Evolutionary conservation across 1,140 invertebrate genomes (phyloP), one percentile per base, ranked within the genome.

Genomic region (Odontomachus brunneus): DNA sequence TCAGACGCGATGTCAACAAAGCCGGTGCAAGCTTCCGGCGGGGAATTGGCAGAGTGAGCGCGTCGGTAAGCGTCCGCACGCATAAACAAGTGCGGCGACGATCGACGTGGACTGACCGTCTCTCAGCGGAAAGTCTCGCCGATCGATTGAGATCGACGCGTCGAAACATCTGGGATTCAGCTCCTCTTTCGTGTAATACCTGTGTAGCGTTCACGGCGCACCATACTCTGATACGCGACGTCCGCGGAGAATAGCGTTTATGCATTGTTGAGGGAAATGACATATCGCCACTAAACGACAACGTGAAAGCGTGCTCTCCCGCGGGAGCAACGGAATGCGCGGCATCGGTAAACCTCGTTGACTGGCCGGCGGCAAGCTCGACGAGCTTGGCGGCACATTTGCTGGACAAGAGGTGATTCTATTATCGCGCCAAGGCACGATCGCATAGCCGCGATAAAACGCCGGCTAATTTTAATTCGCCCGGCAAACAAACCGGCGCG

Each of bases 381-480:
- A 55, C 48, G 2, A 60, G 26, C 33, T 11, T 67, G 15, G 15
- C 7, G 49, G 15, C 26, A 69, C n/a, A 9, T 14, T 65, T 17
- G 19, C 9, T 26, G 48, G 72, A 86, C 78, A 73, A n/a, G 38
- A 48, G 65, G 51, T 17, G 55, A 17, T 71, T 65, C 22, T 19
- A 85, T 88, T 86, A 89, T 89, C 74, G 49, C 62, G 80, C 71
- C 51, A 60, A 74, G 33, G 49, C 80, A 80, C 63, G 83, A 88
- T 90, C 83, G 78, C 26, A 44, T 65, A 55, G 24, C 53, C 71
- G 22, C 88, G 86, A 89, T 90, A 90, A 91, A 76, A 69, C 49
- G 22, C 17, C 66, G 73, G 26, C 88, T 89, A 89, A 90, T 90
- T 91, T 90, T 90, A 90, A 89, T 89, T 88, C 80, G 84, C 5